A percentile compares a stretch with the other conserved stretches of the same genome.
These are phyloP conservation scores for Polydrusus pterygomalis DNA, from an alignment of 2,888 invertebrate genomes.

Conservation along the genomic window DNA sequence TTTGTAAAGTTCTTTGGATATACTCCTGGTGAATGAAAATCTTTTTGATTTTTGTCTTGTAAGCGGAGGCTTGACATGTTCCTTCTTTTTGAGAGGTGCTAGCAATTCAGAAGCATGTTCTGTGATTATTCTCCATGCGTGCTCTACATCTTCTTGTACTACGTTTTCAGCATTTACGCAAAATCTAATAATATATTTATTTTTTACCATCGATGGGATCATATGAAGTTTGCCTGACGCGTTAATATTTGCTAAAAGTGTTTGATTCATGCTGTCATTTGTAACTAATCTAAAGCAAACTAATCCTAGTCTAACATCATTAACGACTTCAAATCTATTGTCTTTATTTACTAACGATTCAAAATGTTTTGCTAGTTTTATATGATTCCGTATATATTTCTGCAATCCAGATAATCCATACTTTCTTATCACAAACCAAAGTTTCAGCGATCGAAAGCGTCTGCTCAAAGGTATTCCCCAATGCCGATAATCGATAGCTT, in stretches of 20 bases:
- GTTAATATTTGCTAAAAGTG: conserved; percentile 85
- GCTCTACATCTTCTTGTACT: conserved; percentile 81
- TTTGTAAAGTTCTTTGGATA: conserved; percentile 75
- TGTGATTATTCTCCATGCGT: conserved; percentile 79
- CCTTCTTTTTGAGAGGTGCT: conserved; percentile 69
- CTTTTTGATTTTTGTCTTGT: conserved; percentile 74
- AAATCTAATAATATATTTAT: conserved; percentile 84
- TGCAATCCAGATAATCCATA: conserved; percentile 90
- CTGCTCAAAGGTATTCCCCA: conserved; percentile 92
- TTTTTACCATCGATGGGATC: conserved; percentile 87
- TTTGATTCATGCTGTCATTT: conserved; percentile 82
- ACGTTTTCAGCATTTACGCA: conserved; percentile 88
- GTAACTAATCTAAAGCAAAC: conserved; percentile 86
- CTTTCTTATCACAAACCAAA: conserved; percentile 90
- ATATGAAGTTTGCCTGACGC: conserved; percentile 89
- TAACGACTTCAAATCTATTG: conserved; percentile 83
- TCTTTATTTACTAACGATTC: conserved; percentile 81
- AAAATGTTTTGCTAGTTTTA: conserved; percentile 84
- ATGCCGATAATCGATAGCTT: conserved; percentile 83
- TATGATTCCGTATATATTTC: conserved; percentile 88
- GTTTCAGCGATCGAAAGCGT: conserved; percentile 88
- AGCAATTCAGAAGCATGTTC: conserved; percentile 77
- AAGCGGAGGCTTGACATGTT: conserved; percentile 71
- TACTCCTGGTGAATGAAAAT: conserved; percentile 76
- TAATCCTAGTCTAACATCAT: conserved; percentile 84